Conservation (phyloP, 2,888 invertebrate species). For the Lasioglossum figueresi region DNA sequence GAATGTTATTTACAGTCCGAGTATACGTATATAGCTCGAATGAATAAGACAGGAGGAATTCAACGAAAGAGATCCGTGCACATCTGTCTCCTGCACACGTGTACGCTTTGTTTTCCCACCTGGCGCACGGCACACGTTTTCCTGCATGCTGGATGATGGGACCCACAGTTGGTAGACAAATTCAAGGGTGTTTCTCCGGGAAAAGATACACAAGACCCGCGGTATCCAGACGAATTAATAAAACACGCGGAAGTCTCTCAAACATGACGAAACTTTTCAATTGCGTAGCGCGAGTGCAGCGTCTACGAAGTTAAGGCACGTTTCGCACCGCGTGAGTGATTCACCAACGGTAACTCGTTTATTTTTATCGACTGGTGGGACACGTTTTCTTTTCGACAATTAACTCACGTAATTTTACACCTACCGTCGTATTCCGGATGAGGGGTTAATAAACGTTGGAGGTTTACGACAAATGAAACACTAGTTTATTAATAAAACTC, state of each 20-base stretch:
- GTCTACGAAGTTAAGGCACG: neutral
- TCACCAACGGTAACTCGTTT: neutral
- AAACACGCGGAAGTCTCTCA: conserved; percentile 33
- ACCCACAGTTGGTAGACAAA: neutral
- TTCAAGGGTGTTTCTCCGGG: neutral
- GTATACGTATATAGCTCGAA: conserved; percentile 22
- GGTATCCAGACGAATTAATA: neutral
- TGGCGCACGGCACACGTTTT: conserved; percentile 6
- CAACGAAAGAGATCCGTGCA: conserved; percentile 26
- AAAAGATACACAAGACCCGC: neutral
- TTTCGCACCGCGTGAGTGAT: conserved; percentile 15
- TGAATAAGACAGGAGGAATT: conserved; percentile 51
- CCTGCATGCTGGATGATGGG: neutral
- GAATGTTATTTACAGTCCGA: neutral
- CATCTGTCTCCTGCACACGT: conserved; percentile 12
- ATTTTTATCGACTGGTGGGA: neutral
- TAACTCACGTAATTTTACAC: neutral
- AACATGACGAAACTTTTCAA: conserved; percentile 12
- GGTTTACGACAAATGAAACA: too few relatives aligned
- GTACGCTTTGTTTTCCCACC: conserved; percentile 41
- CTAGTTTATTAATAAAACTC: too few relatives aligned
- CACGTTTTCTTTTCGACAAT: neutral
- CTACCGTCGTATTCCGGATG: too few relatives aligned
- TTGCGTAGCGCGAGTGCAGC: conserved; percentile 6
- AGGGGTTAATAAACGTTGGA: too few relatives aligned